phyloP scores from a whole-genome alignment of 2,888 invertebrate species.

The Ferrisia virgata region DNA sequence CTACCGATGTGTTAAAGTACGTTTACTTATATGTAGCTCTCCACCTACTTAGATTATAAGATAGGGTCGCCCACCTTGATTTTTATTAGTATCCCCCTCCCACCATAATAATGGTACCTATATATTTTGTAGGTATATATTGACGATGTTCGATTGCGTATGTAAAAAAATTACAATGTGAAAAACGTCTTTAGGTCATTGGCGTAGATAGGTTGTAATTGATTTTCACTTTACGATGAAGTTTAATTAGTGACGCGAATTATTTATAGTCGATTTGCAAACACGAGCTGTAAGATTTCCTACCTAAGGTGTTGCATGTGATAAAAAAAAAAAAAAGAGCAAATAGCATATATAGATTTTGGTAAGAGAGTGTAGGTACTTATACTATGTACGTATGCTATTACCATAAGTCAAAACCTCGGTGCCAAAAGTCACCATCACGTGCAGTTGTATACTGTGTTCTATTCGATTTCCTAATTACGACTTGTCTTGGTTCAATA shows the following conservation, averaged over 20 bases:
- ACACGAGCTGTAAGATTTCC: background rate
- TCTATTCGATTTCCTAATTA: background rate
- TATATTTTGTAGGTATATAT: no score
- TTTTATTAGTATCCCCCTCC: background rate
- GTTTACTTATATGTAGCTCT: no score
- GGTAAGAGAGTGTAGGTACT: no score
- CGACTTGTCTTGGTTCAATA: background rate
- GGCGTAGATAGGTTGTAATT: background rate
- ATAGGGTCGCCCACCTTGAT: background rate
- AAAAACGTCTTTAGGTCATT: background rate
- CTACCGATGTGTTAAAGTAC: no score
- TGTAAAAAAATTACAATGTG: background rate
- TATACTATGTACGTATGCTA: background rate
- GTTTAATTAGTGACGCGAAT: background rate
- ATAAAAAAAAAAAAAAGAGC: no score
- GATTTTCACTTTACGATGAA: background rate
- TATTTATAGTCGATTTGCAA: background rate
- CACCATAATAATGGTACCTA: no score
- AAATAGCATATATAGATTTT: background rate
- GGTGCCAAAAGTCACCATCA: background rate
- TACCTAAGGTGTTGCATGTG: background rate
- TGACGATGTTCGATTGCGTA: background rate
- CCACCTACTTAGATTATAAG: no score
- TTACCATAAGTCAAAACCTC: background rate
- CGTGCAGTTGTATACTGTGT: background rate